Conservation (phyloP, 2,797 vertebrate genomes). For the Antrozous pallidus region DNA sequence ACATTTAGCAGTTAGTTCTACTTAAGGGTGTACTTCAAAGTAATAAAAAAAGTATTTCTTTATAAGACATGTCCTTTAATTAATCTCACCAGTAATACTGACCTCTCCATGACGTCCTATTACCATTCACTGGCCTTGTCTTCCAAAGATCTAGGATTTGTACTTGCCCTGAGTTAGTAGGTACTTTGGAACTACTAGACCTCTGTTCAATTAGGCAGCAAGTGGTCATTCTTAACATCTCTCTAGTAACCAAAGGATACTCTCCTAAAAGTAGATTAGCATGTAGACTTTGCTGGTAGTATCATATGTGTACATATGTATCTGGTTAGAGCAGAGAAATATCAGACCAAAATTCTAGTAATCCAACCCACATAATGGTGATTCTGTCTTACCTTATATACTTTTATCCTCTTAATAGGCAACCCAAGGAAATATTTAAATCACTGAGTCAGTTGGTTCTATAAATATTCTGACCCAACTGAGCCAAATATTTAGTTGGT, state of each 20-base stretch:
- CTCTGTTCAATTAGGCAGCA: neutral
- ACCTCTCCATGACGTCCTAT: neutral
- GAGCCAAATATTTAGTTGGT: neutral
- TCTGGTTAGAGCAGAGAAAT: slow-evolving; percentile 69
- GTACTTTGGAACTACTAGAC: neutral
- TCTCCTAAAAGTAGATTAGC: slow-evolving; percentile 72
- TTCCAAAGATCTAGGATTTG: neutral
- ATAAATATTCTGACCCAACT: neutral
- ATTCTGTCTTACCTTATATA: neutral
- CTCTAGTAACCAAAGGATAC: neutral
- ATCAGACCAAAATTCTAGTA: slow-evolving; percentile 44
- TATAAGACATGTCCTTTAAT: slow-evolving; percentile 1
- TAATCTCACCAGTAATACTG: neutral
- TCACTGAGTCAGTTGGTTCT: neutral
- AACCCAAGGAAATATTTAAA: slow-evolving; percentile 34
- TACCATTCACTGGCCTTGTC: neutral
- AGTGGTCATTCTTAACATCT: neutral
- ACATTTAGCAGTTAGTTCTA: neutral
- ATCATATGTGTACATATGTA: slow-evolving; percentile 66
- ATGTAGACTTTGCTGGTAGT: slow-evolving; percentile 74
- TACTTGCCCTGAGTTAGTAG: neutral
- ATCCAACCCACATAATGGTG: neutral
- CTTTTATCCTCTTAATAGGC: neutral
- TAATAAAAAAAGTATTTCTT: neutral
- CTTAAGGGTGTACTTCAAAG: neutral